Evolutionary conservation across 2,113 vertebrate genomes (phyloP).

Genomic region (Xyrauchen texanus): DNA sequence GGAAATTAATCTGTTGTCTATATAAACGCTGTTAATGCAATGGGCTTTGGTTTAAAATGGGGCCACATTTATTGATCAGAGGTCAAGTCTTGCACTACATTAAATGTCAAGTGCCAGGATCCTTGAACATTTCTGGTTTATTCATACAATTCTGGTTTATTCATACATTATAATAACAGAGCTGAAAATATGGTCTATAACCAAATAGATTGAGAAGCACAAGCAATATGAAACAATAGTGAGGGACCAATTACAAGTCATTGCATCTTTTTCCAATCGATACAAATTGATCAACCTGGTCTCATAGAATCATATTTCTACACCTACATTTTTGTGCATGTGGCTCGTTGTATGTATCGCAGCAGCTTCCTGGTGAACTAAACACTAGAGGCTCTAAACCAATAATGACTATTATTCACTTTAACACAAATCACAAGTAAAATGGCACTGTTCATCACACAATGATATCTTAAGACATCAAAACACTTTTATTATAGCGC

Average conservation of each 20-base stretch:
- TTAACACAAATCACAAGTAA: background rate
- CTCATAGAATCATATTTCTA: too few species aligned
- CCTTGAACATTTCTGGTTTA: background rate
- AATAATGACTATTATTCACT: background rate
- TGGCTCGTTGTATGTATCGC: too few species aligned
- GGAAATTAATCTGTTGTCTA: constrained; percentile 88
- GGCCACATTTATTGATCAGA: constrained; percentile 67
- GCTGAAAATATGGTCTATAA: background rate
- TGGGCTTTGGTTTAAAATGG: constrained; percentile 71
- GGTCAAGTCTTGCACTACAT: constrained; percentile 53
- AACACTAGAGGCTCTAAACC: too few species aligned
- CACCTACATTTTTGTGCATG: too few species aligned
- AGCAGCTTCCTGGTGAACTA: too few species aligned
- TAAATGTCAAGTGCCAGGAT: constrained; percentile 32
- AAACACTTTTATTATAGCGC: too few species aligned
- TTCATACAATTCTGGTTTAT: background rate
- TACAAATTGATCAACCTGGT: background rate
- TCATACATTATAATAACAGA: background rate
- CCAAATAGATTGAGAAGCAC: background rate
- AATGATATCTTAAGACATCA: too few species aligned
- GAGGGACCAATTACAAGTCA: constrained; percentile 3
- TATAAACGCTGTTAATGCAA: constrained; percentile 81
- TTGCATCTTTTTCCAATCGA: constrained; percentile 21
- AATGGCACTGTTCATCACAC: too few species aligned
- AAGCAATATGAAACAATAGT: constrained; percentile 11